Evolutionary conservation across 1,140 invertebrate species (phyloP).

Genomic region (Phocides pigmalion): DNA sequence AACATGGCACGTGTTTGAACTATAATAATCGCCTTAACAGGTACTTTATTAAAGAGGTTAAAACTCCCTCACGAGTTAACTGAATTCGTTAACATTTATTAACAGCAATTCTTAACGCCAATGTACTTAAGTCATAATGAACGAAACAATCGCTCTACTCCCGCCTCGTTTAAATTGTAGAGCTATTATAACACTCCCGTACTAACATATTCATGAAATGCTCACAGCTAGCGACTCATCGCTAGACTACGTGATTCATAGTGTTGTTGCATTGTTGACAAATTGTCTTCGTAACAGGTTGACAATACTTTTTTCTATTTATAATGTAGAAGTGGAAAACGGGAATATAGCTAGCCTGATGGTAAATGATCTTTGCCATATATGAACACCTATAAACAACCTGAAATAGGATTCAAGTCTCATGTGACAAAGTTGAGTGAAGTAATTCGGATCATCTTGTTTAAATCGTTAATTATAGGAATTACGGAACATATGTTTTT

Average conservation of each 20-base stretch:
- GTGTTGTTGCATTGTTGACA: constrained; percentile 5
- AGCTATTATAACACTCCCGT: constrained; percentile 1
- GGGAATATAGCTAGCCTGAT: too few species aligned
- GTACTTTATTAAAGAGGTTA: constrained; percentile 1
- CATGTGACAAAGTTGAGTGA: too few species aligned
- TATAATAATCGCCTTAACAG: too few species aligned
- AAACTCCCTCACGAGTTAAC: neutral
- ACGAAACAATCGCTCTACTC: constrained; percentile 2
- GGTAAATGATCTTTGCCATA: too few species aligned
- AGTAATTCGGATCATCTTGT: too few species aligned
- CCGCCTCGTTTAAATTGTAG: constrained; percentile 4
- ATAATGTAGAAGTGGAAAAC: too few species aligned
- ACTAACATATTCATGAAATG: constrained; percentile 16
- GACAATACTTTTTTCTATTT: too few species aligned
- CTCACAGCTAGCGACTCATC: constrained; percentile 7
- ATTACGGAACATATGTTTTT: too few species aligned
- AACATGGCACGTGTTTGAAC: neutral
- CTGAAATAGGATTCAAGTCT: too few species aligned
- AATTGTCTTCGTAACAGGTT: neutral
- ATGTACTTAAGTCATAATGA: neutral
- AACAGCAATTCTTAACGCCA: constrained; percentile 4
- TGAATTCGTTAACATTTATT: constrained; percentile 6
- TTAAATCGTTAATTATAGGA: too few species aligned
- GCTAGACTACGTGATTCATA: constrained; percentile 7
- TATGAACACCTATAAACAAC: too few species aligned